Conservation (phyloP, 2,888 invertebrate species). For the Cephonodes hylas region DNA sequence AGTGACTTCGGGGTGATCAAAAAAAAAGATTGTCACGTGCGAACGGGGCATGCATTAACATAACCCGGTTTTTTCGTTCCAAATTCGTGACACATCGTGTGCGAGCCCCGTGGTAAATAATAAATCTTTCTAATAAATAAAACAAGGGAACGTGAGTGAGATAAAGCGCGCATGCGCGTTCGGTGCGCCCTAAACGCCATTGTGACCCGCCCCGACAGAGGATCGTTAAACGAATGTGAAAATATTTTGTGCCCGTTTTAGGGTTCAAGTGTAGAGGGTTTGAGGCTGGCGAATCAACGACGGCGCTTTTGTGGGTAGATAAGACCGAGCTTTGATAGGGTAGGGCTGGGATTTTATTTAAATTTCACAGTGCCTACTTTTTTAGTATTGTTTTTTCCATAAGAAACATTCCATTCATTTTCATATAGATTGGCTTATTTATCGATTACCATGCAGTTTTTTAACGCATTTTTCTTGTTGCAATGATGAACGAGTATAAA, state of each 20-base stretch:
- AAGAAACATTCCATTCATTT: too few species aligned
- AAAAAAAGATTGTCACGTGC: constrained; percentile 70
- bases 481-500: too few species aligned
- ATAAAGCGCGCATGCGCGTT: constrained; percentile 75
- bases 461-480: too few species aligned
- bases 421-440: too few species aligned
- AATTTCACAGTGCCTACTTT: too few species aligned
- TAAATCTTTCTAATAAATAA: constrained; percentile 81
- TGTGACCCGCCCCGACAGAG: constrained; percentile 60
- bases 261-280: constrained; percentile 28
- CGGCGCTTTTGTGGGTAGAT: background rate
- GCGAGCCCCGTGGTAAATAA: constrained; percentile 77
- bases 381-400: too few species aligned
- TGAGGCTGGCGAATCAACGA: background rate
- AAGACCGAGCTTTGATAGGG: background rate
- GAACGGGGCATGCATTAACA: constrained; percentile 67
- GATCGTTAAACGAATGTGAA: constrained; percentile 78
- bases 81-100: constrained; percentile 79
- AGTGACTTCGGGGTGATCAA: constrained; percentile 47
- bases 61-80: constrained; percentile 71
- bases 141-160: constrained; percentile 78
- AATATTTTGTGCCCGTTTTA: constrained; percentile 69
- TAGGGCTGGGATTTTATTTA: too few species aligned
- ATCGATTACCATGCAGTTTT: too few species aligned
- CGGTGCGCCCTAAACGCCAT: constrained; percentile 77